Evolutionary conservation across 1,140 invertebrate genomes (phyloP), one percentile per base, ranked within the genome.

Genomic region (Drosophila nannoptera): DNA sequence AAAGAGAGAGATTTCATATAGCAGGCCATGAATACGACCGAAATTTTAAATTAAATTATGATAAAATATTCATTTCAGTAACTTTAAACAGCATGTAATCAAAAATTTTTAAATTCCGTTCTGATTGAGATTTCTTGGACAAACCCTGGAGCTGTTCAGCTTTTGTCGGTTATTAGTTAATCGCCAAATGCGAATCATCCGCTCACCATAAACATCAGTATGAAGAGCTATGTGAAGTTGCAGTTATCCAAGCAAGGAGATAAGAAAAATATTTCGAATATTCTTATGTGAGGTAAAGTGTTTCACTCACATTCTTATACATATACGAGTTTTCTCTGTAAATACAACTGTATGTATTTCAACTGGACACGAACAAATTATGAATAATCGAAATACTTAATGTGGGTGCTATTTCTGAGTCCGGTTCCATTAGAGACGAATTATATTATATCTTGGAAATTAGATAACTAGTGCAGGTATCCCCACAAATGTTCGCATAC

Each of bases 41-140:
- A n/a, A 12, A 31, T 61, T 45, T 61, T 8, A 59, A 33, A 12
- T 38, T n/a, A 49, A 59, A 22, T 9, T 32, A 29, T 42, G 35
- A 42, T 29, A 38, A 42, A 43, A 43, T 52, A 62, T 52, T 62
- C 55, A 46, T 64, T 54, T 46, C 61, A 55, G 16, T 55, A 33
- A 65, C 42, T 65, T 65, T 16, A 56, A 38, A 64, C 52, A 48
- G 42, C 35, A 58, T 55, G 53, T 64, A 55, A 62, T 53, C 40
- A 62, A 62, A 52, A 55, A 46, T 55, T 61, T 61, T 64, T 31
- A 35, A 48, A 64, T 48, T 56, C 43, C 52, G 33, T 56, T 38
- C 43, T 56, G 22, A 64, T 55, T 56, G 49, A 52, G 42, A 64
- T 64, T 38, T 50, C 35, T 46, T 61, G 45, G 46, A 61, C 46